Evolutionary conservation across 1,140 invertebrate species (phyloP).

Genomic region (Scylla paramamosain): DNA sequence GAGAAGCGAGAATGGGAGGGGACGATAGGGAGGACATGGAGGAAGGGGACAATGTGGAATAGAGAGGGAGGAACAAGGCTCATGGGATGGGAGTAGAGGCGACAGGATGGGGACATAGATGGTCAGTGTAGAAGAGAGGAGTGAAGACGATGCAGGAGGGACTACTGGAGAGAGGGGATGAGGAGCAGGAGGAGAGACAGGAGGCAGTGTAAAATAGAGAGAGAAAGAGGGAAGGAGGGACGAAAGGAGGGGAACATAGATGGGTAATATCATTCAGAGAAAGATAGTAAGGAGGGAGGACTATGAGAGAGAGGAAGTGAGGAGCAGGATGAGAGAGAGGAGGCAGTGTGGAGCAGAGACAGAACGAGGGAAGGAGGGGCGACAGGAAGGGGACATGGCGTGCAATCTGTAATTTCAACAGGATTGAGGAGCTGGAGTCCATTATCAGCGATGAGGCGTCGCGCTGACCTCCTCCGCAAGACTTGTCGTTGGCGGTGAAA

Average conservation of each 20-base stretch:
- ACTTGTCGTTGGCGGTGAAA: not conserved
- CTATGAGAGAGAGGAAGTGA: constrained; percentile 29
- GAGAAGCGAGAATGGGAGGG: not conserved
- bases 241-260: not conserved
- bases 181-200: not conserved
- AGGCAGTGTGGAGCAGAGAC: not conserved
- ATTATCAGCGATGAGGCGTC: not conserved
- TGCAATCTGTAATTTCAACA: not conserved
- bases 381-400: not conserved
- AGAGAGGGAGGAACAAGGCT: not conserved
- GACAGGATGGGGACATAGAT: not conserved
- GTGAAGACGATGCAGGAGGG: not conserved
- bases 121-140: not conserved
- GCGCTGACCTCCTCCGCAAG: not conserved
- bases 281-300: not conserved
- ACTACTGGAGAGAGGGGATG: not conserved
- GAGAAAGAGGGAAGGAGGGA: not conserved
- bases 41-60: not conserved
- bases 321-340: constrained; percentile 4
- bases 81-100: not conserved
- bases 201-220: not conserved
- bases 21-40: not conserved
- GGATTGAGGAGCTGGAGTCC: not conserved
- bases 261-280: not conserved
- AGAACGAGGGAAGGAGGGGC: not conserved